phyloP scores from a whole-genome alignment of 2,888 invertebrate genomes.

The Drosophila subsilvestris region DNA sequence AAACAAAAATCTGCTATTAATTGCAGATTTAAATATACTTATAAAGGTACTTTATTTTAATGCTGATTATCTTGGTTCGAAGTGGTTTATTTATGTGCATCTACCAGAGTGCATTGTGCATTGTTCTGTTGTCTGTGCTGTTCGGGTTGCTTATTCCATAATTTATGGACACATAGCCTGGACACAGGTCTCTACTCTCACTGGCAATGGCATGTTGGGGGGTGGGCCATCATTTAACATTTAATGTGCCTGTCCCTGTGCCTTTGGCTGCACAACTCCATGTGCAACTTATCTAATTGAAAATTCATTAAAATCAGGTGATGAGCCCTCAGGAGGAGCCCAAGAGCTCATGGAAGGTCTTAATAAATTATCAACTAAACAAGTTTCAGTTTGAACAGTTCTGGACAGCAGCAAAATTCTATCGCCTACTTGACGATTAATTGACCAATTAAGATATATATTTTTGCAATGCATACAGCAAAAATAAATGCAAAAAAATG shows the following conservation, averaged over 20 bases:
- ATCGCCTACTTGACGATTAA: constrained; percentile 5
- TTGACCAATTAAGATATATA: constrained; percentile 22
- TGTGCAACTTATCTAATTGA: constrained; percentile 12
- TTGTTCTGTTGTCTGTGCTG: not conserved
- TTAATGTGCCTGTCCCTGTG: constrained; percentile 10
- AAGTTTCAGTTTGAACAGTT: not conserved
- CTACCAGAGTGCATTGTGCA: constrained; percentile 12
- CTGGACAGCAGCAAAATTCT: not conserved
- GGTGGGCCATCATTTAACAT: constrained; percentile 7
- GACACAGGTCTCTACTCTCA: not conserved
- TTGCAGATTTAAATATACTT: not conserved
- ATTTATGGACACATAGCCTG: constrained; percentile 18
- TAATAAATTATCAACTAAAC: constrained; percentile 2
- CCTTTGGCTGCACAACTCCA: not conserved
- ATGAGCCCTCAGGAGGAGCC: not conserved
- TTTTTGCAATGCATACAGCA: not conserved
- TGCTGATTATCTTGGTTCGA: constrained; percentile 2
- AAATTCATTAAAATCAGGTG: constrained; percentile 9
- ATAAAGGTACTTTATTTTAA: not conserved
- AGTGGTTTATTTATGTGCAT: constrained; percentile 15
- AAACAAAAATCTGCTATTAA: not conserved
- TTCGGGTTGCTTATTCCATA: constrained; percentile 17
- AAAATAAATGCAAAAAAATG: not conserved
- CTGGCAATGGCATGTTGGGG: constrained; percentile 10
- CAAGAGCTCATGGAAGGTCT: not conserved